phyloP scores from a whole-genome alignment of 1,140 invertebrate species.

The Dendroctonus valens region DNA sequence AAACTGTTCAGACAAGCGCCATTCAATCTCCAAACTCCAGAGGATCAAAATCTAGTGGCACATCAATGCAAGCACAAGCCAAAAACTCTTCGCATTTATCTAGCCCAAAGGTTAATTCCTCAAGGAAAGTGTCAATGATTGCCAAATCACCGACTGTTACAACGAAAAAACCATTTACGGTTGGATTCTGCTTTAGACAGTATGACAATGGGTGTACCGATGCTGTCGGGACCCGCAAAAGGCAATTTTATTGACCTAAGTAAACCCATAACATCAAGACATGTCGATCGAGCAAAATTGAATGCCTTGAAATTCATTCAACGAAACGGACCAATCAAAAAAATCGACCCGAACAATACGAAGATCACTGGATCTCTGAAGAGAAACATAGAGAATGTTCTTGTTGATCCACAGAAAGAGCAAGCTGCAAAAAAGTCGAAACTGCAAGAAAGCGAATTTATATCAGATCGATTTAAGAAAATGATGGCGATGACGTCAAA shows the following conservation, averaged over 20 bases:
- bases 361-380: constrained; percentile 59
- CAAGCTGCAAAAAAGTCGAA: constrained; percentile 54
- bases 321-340: constrained; percentile 64
- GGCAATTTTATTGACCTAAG: constrained; percentile 59
- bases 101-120: too few species aligned
- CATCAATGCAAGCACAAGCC: too few species aligned
- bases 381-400: constrained; percentile 53
- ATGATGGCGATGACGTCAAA: constrained; percentile 77
- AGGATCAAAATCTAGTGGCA: too few species aligned
- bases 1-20: neutral
- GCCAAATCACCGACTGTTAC: too few species aligned
- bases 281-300: constrained; percentile 59
- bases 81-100: too few species aligned
- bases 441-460: constrained; percentile 51
- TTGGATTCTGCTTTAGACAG: constrained; percentile 5
- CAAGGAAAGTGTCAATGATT: too few species aligned
- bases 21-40: neutral
- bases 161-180: neutral
- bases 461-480: constrained; percentile 70
- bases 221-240: constrained; percentile 32
- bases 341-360: constrained; percentile 67
- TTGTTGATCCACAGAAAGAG: constrained; percentile 48
- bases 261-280: constrained; percentile 56
- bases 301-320: constrained; percentile 68
- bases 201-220: constrained; percentile 31